Evolutionary conservation across 2,113 vertebrate genomes (phyloP), one percentile per base, ranked within the genome.

Genomic region (Pica pica): DNA sequence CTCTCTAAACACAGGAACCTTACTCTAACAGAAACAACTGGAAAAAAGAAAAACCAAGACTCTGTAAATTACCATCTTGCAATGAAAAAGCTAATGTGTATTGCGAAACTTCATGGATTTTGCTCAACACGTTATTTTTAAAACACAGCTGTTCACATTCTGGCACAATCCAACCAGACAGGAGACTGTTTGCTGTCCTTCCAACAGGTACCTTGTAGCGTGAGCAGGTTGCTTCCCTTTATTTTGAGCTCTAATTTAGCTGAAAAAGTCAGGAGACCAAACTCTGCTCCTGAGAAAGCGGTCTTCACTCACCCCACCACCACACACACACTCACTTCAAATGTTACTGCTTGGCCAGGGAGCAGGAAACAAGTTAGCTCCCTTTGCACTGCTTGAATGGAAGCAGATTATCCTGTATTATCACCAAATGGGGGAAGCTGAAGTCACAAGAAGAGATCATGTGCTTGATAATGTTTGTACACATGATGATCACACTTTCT

Each of bases 251-350:
- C 22, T 87, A 90, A 82, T 92, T 95, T 64, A 90, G 75, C 74
- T 86, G 87, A 91, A 97, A 88, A 68, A 89, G 9, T 27, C 75
- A 93, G 67, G 14, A 47, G 39, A 82, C 69, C 41, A 83, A 92
- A 83, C 57, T 73, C 47, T 33, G 23, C 60, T 73, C 69, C 74
- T 70, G 28, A 39, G 82, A 77, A 96, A 94, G 50, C 1, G 5
- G 13, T 67, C 42, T 83, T 80, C 17, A 49, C 7, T 44, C 37
- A 56, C 19, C 2, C 8, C 17, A 50, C 50, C 35, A 49, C 46
- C 23, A 75, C 64, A 35, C 20, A 70, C 16, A 65, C 16, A 60
- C 12, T 7, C 27, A 17, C 27, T 44, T 33, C 28, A 60, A 91
- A 31, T 7, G 2, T 16, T 53, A 41, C 47, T 46, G 10, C 26